Evolutionary conservation across 2,888 invertebrate species (phyloP).

Genomic region (Tetrapedia diversipes): DNA sequence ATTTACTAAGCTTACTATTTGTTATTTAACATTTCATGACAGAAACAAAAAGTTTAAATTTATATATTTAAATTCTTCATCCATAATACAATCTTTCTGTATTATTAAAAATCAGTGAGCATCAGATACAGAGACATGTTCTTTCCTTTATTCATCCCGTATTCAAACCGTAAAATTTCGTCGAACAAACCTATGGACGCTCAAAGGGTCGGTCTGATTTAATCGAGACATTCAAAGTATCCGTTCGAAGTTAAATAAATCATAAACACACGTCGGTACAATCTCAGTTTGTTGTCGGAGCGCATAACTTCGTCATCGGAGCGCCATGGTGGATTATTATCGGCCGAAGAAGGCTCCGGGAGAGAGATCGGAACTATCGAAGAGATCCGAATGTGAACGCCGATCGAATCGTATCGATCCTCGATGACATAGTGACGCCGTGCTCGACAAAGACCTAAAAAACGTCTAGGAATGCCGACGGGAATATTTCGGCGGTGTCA

Average conservation of each 20-base stretch:
- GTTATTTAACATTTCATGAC: too few relatives aligned
- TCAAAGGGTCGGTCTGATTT: not conserved
- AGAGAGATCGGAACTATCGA: slow-evolving; percentile 44
- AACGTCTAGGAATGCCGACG: slow-evolving; percentile 80
- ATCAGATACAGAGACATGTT: too few relatives aligned
- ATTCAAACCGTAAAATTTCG: not conserved
- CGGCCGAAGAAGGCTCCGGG: slow-evolving; percentile 17
- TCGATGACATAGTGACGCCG: slow-evolving; percentile 79
- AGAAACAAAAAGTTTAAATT: too few relatives aligned
- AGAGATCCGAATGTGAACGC: slow-evolving; percentile 35
- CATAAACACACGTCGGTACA: not conserved
- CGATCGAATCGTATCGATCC: slow-evolving; percentile 64
- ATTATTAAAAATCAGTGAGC: too few relatives aligned
- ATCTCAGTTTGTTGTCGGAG: slow-evolving; percentile 2
- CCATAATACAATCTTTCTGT: too few relatives aligned
- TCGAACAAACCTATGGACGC: not conserved
- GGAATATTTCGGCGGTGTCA: slow-evolving; percentile 81
- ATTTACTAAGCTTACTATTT: too few relatives aligned
- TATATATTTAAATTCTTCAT: too few relatives aligned
- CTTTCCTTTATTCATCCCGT: too few relatives aligned
- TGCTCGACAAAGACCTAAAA: slow-evolving; percentile 80
- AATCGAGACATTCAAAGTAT: not conserved
- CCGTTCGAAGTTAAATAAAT: slow-evolving; percentile 4
- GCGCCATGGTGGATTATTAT: slow-evolving; percentile 17
- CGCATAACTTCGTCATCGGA: slow-evolving; percentile 18